A percentile compares a stretch with the other conserved stretches of the same genome.
phyloP scores from a whole-genome alignment of 2,113 vertebrate genomes.

The Syrmaticus mikado region DNA sequence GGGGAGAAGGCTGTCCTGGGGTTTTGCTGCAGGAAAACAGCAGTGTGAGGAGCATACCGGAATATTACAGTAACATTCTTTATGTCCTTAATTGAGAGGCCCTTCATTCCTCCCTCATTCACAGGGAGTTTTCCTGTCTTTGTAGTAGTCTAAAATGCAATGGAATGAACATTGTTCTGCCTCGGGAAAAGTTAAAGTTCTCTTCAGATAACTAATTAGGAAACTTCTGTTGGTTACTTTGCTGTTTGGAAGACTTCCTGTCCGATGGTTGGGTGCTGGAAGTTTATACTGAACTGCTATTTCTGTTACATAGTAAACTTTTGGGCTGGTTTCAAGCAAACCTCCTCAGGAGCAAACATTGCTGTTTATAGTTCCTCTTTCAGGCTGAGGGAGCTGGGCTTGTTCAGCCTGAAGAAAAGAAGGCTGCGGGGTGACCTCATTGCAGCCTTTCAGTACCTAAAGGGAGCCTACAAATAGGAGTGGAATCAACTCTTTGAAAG shows the following conservation, averaged over 20 bases:
- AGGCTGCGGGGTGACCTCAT: no score
- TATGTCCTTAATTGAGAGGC: no score
- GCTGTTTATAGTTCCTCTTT: accelerated
- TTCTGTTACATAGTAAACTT: neutral
- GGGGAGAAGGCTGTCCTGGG: accelerated
- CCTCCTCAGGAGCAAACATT: neutral
- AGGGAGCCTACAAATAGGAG: no score
- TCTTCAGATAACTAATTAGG: neutral
- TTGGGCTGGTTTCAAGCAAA: accelerated
- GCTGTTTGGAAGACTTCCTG: neutral
- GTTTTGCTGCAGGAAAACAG: accelerated
- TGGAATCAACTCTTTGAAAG: no score
- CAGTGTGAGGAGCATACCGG: no score
- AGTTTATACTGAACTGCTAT: neutral
- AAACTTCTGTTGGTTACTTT: accelerated
- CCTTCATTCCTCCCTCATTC: accelerated
- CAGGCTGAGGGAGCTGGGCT: no score
- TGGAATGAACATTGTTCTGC: accelerated
- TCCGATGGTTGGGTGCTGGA: neutral
- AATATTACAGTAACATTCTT: neutral
- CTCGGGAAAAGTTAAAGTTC: neutral
- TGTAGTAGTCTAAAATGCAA: neutral
- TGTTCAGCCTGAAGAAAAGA: no score
- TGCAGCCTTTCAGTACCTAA: no score
- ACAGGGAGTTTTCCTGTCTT: accelerated